Percentiles rank a stretch among this genome's conserved stretches.
These are phyloP conservation scores for Plumapathes pennacea DNA, from an alignment of 92 coral and sea anemone species.

Conservation along the genomic window DNA sequence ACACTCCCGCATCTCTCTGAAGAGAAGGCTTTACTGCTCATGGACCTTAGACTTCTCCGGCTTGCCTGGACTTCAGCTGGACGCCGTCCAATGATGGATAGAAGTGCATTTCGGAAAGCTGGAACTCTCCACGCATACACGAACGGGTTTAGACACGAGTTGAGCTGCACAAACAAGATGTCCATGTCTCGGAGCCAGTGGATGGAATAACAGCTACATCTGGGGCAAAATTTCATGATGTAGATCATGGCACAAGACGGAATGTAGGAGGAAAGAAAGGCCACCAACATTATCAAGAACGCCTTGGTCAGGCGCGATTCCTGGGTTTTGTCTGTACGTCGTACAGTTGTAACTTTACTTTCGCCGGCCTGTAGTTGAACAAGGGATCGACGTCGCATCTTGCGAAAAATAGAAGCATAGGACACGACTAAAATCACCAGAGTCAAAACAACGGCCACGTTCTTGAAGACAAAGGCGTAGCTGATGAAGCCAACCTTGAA, in stretches of 20 bases:
- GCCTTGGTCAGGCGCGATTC: slow-evolving; percentile 42
- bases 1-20: too few relatives aligned
- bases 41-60: too few relatives aligned
- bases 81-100: too few relatives aligned
- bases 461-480: slow-evolving; percentile 63
- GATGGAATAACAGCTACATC: slow-evolving; percentile 53
- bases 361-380: slow-evolving; percentile 4
- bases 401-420: slow-evolving; percentile 39
- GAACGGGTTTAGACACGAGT: slow-evolving; percentile 58
- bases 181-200: slow-evolving; percentile 76
- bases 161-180: slow-evolving; percentile 54
- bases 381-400: slow-evolving; percentile 16
- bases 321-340: too few relatives aligned
- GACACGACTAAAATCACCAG: slow-evolving; percentile 41
- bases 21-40: too few relatives aligned
- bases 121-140: slow-evolving; percentile 65
- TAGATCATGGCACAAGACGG: slow-evolving; percentile 64
- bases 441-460: slow-evolving; percentile 59
- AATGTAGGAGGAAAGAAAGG: slow-evolving; percentile 51
- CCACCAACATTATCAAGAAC: slow-evolving; percentile 27
- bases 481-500: slow-evolving; percentile 54
- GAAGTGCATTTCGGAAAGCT: slow-evolving; percentile 55
- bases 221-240: slow-evolving; percentile 62
- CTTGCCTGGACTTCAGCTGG: too few relatives aligned
- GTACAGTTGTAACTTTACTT: too few relatives aligned